Evolutionary conservation across 2,888 invertebrate species (phyloP), one percentile per base, ranked within the genome.

Genomic region (Zygogramma bicolorata): DNA sequence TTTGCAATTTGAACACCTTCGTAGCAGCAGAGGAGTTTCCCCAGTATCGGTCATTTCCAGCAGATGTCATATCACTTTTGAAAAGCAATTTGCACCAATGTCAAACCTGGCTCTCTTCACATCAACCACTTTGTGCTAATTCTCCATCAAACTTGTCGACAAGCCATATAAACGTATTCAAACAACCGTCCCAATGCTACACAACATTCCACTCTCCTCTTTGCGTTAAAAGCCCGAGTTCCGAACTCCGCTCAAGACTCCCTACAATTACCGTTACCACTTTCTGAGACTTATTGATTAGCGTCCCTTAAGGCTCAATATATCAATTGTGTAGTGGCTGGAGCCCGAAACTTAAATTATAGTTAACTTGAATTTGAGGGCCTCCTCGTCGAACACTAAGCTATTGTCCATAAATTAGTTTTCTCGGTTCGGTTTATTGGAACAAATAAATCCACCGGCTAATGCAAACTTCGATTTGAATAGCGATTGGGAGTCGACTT

Each of bases 261-360:
- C 63, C 63, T 20, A 49, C 63, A 49, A 63, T 63, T 74, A 74
- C 74, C 70, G 40, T 65, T 70, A 68, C 71, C 71, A 58, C 71
- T 68, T 68, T 68, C 71, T 65, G 69, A 74, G 70, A 74, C 74
- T 63, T 74, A 74, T 74, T 74, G 74, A 74, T 74, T 68, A 71
- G 74, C 71, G 68, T 63, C 74, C 71, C 68, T 65, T 29, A 74
- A 60, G 74, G 74, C 71, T 71, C 65, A 74, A 74, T 74, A 74
- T 74, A 71, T 74, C 74, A 74, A 71, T 74, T 71, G 74, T 74
- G 71, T 68, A 65, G 69, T 62, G 66, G 65, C 71, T 71, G 57
- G 61, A 74, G 65, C 74, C 68, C 67, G 68, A 69, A 74, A 74
- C 74, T 74, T 74, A 74, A 74, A 74, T 74, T 74, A 71, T 68